Conservation (phyloP, 1,140 invertebrate genomes). For the Argopecten irradians region DNA sequence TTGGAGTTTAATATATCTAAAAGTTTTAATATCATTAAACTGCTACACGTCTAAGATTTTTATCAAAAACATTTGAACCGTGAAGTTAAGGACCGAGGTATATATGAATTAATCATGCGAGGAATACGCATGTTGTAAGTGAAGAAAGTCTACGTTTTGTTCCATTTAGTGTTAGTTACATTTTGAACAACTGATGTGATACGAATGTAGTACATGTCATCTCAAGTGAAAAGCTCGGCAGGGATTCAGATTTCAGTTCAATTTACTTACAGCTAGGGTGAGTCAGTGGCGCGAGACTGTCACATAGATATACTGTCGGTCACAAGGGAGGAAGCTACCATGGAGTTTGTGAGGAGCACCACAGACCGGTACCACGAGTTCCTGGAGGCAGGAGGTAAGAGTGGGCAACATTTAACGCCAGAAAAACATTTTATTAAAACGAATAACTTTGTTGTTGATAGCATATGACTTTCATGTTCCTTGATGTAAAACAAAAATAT, state of each 20-base stretch:
- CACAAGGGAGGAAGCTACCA: not conserved
- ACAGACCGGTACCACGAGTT: not conserved
- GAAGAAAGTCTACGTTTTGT: too few relatives aligned
- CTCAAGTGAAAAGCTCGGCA: not conserved
- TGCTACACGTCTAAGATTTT: not conserved
- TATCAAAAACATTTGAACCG: not conserved
- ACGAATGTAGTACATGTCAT: not conserved
- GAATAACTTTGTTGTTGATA: not conserved
- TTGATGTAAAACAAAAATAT: too few relatives aligned
- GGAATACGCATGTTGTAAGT: not conserved
- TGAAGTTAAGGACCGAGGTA: too few relatives aligned
- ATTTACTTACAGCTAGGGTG: not conserved
- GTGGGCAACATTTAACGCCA: not conserved
- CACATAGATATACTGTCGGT: not conserved
- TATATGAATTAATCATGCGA: too few relatives aligned
- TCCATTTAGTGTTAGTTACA: too few relatives aligned
- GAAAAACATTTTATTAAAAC: not conserved
- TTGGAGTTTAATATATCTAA: too few relatives aligned
- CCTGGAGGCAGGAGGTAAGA: not conserved
- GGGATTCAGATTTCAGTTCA: not conserved
- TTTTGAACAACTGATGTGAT: too few relatives aligned
- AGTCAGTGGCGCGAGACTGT: slow-evolving; percentile 4
- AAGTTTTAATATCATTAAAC: too few relatives aligned
- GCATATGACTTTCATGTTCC: not conserved
- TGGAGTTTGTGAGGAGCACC: not conserved